Evolutionary conservation across 2,888 invertebrate species (phyloP), one percentile per base, ranked within the genome.

Genomic region (Tuta absoluta): DNA sequence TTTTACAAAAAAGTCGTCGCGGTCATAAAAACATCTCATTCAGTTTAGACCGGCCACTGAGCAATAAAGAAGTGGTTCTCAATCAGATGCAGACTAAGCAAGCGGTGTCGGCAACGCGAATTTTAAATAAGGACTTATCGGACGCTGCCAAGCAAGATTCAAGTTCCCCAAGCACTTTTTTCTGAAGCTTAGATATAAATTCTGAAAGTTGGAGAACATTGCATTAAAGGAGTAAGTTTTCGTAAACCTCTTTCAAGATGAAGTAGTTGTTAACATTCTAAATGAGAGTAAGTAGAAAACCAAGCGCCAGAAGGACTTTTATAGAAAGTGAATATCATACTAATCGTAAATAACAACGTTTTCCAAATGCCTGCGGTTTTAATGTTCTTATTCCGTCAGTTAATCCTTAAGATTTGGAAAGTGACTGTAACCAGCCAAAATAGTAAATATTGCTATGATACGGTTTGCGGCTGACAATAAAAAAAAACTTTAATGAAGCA

Each of bases 31-130:
- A 56, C 33, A 33, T 33, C 56, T 28, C 56, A 51, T 62, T 57
- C 45, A 58, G 24, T 62, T 57, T 37, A 58, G 24, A 66, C 51
- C 57, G 41, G 57, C 62, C 64, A 62, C 51, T 49, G 51, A 38
- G 51, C 58, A 60, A 56, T 60, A 64, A 62, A 65, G 58, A 62
- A 49, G 45, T 62, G 57, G 57, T 58, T 65, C 62, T 65, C 65
- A 65, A 65, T 65, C 65, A 65, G 62, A 57, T 56, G 56, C 56
- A 28, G 56, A 56, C 56, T 56, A 56, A 56, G 56, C 56, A 33
- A 56, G 56, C 56, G 56, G 28, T 33, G 56, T 33, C 56, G 56
- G 56, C 56, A 56, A 56, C 56, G 33, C 33, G 56, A 56, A 56
- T 56, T 56, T 56, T 56, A 56, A 56, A 56, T 56, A 28, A 56